Evolutionary conservation across 2,888 invertebrate genomes (phyloP).

Genomic region (Nebria brevicollis): DNA sequence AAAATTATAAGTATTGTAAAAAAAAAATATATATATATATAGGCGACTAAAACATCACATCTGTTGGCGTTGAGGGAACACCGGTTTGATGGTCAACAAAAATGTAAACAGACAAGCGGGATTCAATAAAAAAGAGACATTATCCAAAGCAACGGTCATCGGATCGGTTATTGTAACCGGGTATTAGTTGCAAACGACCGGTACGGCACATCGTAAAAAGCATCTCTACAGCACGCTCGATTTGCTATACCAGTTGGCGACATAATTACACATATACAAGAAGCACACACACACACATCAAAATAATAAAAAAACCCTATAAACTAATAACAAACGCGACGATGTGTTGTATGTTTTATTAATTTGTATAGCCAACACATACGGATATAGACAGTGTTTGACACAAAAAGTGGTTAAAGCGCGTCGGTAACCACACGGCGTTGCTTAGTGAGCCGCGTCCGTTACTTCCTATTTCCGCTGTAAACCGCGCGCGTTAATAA

Average conservation of each 20-base stretch:
- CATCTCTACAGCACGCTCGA: neutral
- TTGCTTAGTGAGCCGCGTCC: conserved; percentile 11
- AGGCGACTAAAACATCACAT: no score
- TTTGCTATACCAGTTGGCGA: conserved; percentile 13
- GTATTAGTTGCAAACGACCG: conserved; percentile 4
- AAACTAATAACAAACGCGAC: neutral
- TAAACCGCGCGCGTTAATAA: neutral
- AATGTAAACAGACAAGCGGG: no score
- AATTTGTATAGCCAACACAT: conserved; percentile 8
- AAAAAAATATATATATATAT: no score
- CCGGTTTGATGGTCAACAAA: no score
- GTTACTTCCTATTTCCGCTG: conserved; percentile 15
- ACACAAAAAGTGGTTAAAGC: conserved; percentile 15
- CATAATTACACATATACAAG: conserved; percentile 8
- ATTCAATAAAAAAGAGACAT: neutral
- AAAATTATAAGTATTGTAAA: no score
- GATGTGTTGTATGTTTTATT: conserved; percentile 10
- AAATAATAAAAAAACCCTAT: neutral
- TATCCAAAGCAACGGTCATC: neutral
- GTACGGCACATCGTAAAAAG: conserved; percentile 15
- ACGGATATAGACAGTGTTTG: neutral
- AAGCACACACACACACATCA: neutral
- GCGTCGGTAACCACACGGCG: conserved; percentile 5
- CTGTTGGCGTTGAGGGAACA: no score
- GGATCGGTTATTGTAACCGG: neutral